Percentiles rank a stretch among this genome's conserved stretches.
Evolutionary conservation across 2,113 vertebrate genomes (phyloP).

Genomic region (Myanophis thanlyinensis): DNA sequence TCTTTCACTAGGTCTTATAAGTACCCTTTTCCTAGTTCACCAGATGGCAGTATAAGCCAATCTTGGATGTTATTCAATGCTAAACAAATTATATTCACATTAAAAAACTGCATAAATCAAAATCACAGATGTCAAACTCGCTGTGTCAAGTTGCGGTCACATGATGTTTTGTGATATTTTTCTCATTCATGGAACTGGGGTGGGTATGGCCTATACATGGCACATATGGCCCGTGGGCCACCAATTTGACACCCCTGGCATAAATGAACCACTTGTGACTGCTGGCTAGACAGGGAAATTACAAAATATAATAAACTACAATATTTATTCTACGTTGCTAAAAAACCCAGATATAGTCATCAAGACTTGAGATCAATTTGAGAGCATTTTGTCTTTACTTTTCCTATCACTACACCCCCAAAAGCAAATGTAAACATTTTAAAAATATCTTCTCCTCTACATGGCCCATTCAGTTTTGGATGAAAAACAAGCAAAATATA

Average conservation of each 20-base stretch:
- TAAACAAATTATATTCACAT: neutral
- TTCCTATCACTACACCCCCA: neutral
- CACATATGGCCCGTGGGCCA: no score
- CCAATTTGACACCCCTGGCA: no score
- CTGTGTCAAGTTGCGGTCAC: no score
- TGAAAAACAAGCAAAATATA: neutral
- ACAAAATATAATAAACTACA: neutral
- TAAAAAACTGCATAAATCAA: no score
- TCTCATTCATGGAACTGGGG: no score
- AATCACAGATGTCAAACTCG: no score
- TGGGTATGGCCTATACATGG: no score
- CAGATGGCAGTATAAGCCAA: neutral
- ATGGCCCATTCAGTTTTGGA: neutral
- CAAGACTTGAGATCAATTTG: neutral
- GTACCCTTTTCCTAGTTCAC: neutral
- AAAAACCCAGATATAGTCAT: neutral
- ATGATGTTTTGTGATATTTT: no score
- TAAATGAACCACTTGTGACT: neutral
- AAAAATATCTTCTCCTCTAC: accelerated
- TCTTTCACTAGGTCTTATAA: constrained; percentile 52
- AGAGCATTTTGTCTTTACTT: neutral
- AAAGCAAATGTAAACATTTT: neutral
- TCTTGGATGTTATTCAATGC: neutral
- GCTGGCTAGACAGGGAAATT: neutral
- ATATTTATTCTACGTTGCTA: neutral